A percentile compares a stretch with the other conserved stretches of the same genome.
phyloP scores from a whole-genome alignment of 2,113 vertebrate genomes.

The Mobula hypostoma region DNA sequence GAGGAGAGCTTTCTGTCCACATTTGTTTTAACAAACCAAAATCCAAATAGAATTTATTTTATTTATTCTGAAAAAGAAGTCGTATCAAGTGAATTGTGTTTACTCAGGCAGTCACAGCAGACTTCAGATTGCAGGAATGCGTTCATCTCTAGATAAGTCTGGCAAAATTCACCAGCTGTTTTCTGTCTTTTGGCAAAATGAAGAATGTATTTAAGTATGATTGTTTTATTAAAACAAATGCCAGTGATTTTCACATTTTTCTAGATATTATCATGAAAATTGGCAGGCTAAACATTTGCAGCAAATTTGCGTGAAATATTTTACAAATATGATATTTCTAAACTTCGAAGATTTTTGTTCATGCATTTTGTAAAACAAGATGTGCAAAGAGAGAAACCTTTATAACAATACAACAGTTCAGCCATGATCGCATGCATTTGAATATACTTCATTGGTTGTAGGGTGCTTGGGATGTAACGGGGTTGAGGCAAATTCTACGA shows the following conservation, averaged over 20 bases:
- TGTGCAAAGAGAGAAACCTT: no score
- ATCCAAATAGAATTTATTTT: constrained; percentile 43
- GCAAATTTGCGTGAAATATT: constrained; percentile 3
- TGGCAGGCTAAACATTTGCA: not conserved
- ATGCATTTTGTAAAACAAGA: not conserved
- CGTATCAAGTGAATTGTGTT: not conserved
- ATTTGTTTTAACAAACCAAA: constrained; percentile 44
- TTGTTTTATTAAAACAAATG: not conserved
- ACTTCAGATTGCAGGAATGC: not conserved
- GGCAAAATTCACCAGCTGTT: not conserved
- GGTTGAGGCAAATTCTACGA: no score
- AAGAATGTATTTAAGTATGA: not conserved
- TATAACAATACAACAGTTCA: not conserved
- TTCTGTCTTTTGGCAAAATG: no score
- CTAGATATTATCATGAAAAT: not conserved
- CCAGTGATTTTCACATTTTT: not conserved
- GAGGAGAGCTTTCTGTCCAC: constrained; percentile 55
- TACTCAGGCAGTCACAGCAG: not conserved
- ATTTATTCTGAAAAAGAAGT: constrained; percentile 35
- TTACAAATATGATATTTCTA: not conserved
- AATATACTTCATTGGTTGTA: no score
- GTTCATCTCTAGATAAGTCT: not conserved
- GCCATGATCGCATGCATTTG: no score
- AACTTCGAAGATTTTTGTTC: not conserved
- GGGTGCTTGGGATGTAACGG: no score